phyloP scores from a whole-genome alignment of 2,888 invertebrate species.

The Chrysopilus asiliformis region DNA sequence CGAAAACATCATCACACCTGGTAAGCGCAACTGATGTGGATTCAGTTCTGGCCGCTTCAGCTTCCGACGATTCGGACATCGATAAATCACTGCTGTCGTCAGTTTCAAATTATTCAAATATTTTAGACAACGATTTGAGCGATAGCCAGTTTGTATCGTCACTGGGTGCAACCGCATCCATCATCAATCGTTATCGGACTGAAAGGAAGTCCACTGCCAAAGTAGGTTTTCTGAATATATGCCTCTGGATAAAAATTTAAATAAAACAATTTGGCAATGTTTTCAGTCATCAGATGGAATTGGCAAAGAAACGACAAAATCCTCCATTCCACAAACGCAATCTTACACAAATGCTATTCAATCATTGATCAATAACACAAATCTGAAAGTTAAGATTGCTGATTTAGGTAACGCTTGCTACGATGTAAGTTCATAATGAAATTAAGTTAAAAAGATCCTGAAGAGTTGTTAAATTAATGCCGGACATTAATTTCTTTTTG shows the following conservation, averaged over 20 bases:
- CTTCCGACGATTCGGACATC: constrained; percentile 1
- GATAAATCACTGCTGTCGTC: constrained; percentile 13
- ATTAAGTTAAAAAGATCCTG: no score
- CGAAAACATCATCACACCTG: constrained; percentile 7
- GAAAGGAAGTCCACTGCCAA: constrained; percentile 37
- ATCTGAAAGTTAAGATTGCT: constrained; percentile 64
- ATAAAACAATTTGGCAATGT: background rate
- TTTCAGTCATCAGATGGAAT: constrained; percentile 7
- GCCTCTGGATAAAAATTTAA: no score
- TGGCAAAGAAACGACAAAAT: constrained; percentile 8
- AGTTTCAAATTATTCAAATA: constrained; percentile 19
- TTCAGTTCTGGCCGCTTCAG: background rate
- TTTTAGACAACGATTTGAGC: constrained; percentile 25
- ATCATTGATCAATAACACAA: constrained; percentile 35
- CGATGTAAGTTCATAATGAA: constrained; percentile 48
- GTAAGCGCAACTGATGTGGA: constrained; percentile 4
- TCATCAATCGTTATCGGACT: constrained; percentile 32
- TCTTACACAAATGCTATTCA: constrained; percentile 35
- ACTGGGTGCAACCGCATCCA: constrained; percentile 20
- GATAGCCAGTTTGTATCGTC: constrained; percentile 23
- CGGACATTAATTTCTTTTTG: no score
- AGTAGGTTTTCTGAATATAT: constrained; percentile 20
- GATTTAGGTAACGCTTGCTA: constrained; percentile 79
- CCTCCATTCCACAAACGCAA: constrained; percentile 27
- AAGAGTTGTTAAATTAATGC: no score